phyloP scores from a whole-genome alignment of 2,797 vertebrate species.

The Aselliscus stoliczkanus region DNA sequence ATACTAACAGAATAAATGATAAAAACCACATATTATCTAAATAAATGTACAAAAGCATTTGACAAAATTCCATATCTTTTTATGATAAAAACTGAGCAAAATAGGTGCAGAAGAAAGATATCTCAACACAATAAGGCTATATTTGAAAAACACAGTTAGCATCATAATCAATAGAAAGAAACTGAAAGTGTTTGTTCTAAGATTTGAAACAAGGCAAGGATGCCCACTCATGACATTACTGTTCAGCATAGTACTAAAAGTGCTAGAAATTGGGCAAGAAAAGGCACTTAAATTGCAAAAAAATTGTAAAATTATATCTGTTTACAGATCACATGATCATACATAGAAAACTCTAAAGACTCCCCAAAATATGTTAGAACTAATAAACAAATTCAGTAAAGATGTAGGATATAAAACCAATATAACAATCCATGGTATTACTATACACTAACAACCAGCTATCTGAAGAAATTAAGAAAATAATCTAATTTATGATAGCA shows the following conservation, averaged over 20 bases:
- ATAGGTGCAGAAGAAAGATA: background rate
- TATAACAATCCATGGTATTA: background rate
- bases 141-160: background rate
- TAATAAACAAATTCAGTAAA: background rate
- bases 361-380: background rate
- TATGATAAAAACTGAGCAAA: background rate
- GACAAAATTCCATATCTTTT: background rate
- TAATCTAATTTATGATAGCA: background rate
- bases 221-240: background rate
- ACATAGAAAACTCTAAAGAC: background rate
- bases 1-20: background rate
- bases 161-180: background rate
- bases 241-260: background rate
- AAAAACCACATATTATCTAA: background rate
- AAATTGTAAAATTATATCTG: background rate
- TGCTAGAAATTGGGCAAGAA: background rate
- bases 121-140: background rate
- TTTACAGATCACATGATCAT: background rate
- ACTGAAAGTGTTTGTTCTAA: background rate
- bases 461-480: background rate
- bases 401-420: background rate
- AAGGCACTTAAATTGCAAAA: too few species aligned
- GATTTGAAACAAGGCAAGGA: background rate
- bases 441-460: background rate
- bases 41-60: background rate